Evolutionary conservation across 2,113 vertebrate genomes (phyloP).

Genomic region (Epinephelus fuscoguttatus): DNA sequence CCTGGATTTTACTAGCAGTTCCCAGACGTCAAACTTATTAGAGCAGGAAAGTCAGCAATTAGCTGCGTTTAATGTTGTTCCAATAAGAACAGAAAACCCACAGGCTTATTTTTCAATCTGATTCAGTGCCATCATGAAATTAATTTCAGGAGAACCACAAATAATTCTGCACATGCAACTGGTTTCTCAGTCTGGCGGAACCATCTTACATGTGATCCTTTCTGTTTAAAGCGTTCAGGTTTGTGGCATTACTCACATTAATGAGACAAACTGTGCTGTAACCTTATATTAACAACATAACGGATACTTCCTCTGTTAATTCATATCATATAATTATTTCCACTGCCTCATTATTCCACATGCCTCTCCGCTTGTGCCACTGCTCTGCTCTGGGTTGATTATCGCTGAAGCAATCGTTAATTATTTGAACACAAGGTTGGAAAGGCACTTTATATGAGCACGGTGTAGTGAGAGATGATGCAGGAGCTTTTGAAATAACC

Average conservation of each 20-base stretch:
- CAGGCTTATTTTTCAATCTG: conserved; percentile 3
- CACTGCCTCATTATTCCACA: conserved; percentile 6
- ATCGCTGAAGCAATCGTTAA: neutral
- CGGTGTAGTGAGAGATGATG: neutral
- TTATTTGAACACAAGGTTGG: neutral
- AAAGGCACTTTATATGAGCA: neutral
- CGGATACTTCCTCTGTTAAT: conserved; percentile 5
- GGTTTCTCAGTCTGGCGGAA: neutral
- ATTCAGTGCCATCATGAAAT: conserved; percentile 4
- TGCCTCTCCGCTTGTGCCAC: neutral
- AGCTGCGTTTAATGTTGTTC: conserved; percentile 20
- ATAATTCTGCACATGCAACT: neutral
- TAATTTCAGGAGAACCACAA: neutral
- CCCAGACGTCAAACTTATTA: conserved; percentile 42
- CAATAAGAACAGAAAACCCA: conserved; percentile 25
- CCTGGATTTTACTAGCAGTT: conserved; percentile 36
- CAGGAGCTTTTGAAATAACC: neutral
- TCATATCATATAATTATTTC: conserved; percentile 4
- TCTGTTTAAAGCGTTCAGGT: neutral
- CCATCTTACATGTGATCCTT: neutral
- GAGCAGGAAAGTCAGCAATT: conserved; percentile 41
- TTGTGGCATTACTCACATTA: conserved; percentile 10
- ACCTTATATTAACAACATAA: conserved; percentile 12
- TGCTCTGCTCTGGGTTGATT: neutral
- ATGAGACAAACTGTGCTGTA: conserved; percentile 20